Evolutionary conservation across 2,113 vertebrate genomes (phyloP), one percentile per base, ranked within the genome.

Genomic region (Entelurus aequoreus): DNA sequence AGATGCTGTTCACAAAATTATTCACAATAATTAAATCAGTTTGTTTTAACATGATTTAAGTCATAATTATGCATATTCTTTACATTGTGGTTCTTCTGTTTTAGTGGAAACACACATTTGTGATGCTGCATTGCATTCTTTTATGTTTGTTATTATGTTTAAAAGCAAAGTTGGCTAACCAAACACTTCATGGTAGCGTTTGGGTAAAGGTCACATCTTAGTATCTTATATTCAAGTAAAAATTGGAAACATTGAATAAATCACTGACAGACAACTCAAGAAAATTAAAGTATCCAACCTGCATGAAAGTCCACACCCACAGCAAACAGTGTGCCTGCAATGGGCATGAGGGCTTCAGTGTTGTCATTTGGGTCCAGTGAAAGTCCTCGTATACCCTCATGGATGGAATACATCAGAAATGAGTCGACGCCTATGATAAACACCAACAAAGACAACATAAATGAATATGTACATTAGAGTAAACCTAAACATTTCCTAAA

Each of bases 281-380:
- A 46, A 46, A 46, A 12, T 46, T 13, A 6, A 21, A 44, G 40
- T 46, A 13, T 21, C 40, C 44, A 90, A 98, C 97, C 96, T 88
- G 95, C 96, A 83, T 99, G 94, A 68, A 98, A 99, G 76, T 98
- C 97, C 69, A 99, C 92, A 56, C 95, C 96, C 35, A 99, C 97
- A 63, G 97, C 96, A 89, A 99, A 98, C 3, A 96, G 93, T 8
- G 94, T 88, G 65, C 96, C 95, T 47, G 94, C 95, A 79, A 99
- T 87, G 8, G 96, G 95, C 95, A 99, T 98, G 80, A 99, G 88
- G 38, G 95, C 93, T 78, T 99, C 97, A 36, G 79, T 92, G 87
- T 93, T 94, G 83, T 99, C 97, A 76, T 82, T 92, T 54, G 95
- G 94, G 64, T 99, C 97, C 4, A 99, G 89, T 75, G 94, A 88